Base-by-base conservation (phyloP, 2,113 vertebrate species). In the Erinaceus europaeus region DNA sequence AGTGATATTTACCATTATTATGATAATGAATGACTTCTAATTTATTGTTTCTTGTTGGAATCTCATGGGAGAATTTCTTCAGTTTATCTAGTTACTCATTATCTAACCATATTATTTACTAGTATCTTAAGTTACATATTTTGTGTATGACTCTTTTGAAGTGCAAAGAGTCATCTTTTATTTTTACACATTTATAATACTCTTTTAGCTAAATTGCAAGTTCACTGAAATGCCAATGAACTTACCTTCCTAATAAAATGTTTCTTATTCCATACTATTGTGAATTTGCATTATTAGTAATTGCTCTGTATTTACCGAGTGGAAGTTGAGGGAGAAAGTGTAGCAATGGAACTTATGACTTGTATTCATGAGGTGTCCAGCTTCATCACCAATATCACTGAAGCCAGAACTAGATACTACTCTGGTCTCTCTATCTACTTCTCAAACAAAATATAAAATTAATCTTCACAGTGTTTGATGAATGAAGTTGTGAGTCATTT, bases 121-220 rank as follows among this genome's bases (percentile, higher is more conserved):
- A 10, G 73, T 13, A 61, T 53, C 5, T 74, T 44, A 71, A 25
- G 8, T 34, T 17, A 59, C 40, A 14, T 38, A 32, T 74, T 79
- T 55, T 25, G 21, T 25, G 5, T 9, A 4, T 9, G 53, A 55
- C 3, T 29, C 29, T 61, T 80, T 68, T 69, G 27, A 87, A 82
- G 77, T 85, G 23, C 1, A n/a, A 57, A 36, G 34, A 46, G 27
- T 14, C 78, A 25, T 38, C 5, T 59, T 14, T 61, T 12, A 36
- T 74, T 82, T 86, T 74, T n/a, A 68, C 55, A 11, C 46, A 48
- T 90, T 93, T 72, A 57, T 68, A 71, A 25, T 78, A 57, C 42
- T 92, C 13, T 67, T 81, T 80, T 21, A 59, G 82, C n/a, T 79
- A 36, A 46, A 38, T 6, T 57, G 6, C 18, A 83, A 68, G 18